These are phyloP conservation scores for Anoncus sp. DNA, from an alignment of 2,888 invertebrate genomes.

Conservation along the genomic window DNA sequence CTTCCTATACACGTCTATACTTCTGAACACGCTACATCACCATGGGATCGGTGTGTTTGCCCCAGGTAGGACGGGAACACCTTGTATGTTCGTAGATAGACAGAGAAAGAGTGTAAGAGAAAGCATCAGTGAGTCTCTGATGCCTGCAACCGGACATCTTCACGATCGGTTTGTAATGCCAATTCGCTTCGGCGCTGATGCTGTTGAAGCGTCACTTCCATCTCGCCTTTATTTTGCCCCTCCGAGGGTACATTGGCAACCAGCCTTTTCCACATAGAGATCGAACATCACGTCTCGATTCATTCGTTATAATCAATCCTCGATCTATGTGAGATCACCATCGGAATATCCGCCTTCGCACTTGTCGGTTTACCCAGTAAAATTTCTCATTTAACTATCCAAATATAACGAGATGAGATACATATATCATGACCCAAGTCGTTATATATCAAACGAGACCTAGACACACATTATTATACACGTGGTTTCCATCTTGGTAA, in stretches of 20 bases:
- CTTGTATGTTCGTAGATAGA: slow-evolving; percentile 64
- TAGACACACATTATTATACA: neutral
- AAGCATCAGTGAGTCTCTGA: slow-evolving; percentile 20
- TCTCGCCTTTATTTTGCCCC: slow-evolving; percentile 35
- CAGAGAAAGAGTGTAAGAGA: slow-evolving; percentile 5
- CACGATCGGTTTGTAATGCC: slow-evolving; percentile 57
- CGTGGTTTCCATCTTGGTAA: slow-evolving; percentile 4
- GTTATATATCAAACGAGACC: neutral
- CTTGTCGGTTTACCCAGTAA: slow-evolving; percentile 15
- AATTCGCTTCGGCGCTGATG: slow-evolving; percentile 52
- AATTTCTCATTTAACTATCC: slow-evolving; percentile 7
- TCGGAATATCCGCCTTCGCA: slow-evolving; percentile 14
- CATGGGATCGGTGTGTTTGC: slow-evolving; percentile 67
- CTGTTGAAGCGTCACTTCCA: slow-evolving; percentile 70
- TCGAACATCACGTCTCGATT: slow-evolving; percentile 41
- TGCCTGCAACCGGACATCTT: slow-evolving; percentile 50
- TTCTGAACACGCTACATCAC: slow-evolving; percentile 74
- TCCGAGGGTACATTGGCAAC: slow-evolving; percentile 24
- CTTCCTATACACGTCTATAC: slow-evolving; percentile 54
- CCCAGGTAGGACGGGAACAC: slow-evolving; percentile 67
- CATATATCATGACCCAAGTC: no score
- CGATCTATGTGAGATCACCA: slow-evolving; percentile 21
- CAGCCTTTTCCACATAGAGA: slow-evolving; percentile 47
- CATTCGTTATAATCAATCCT: slow-evolving; percentile 46
- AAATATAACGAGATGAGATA: neutral